Evolutionary conservation across 2,888 invertebrate species (phyloP).

Genomic region (Apotomis turbidana): DNA sequence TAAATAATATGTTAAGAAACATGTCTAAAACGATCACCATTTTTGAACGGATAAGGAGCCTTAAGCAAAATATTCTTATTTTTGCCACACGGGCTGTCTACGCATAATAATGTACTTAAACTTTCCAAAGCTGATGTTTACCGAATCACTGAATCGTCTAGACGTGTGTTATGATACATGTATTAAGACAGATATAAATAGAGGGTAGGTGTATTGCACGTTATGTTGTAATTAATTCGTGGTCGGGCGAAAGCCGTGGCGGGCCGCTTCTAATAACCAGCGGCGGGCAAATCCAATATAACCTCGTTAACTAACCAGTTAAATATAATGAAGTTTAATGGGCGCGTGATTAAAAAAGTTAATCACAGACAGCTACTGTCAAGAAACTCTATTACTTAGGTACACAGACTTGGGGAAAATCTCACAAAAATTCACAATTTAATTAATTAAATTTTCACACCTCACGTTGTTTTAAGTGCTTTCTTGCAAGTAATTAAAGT

Average conservation of each 20-base stretch:
- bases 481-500: too few relatives aligned
- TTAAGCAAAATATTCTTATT: too few relatives aligned
- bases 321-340: conserved; percentile 8
- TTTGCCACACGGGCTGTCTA: too few relatives aligned
- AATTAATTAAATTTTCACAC: not conserved
- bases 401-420: not conserved
- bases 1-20: too few relatives aligned
- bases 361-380: not conserved
- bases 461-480: too few relatives aligned
- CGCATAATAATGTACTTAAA: not conserved
- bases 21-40: too few relatives aligned
- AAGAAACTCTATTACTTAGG: not conserved
- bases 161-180: not conserved
- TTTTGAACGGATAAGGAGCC: too few relatives aligned
- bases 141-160: not conserved
- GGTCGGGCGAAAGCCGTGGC: not conserved
- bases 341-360: not conserved
- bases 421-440: not conserved
- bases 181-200: not conserved
- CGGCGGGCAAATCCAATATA: conserved; percentile 2
- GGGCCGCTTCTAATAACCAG: not conserved
- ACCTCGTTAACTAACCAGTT: conserved; percentile 5
- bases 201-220: not conserved
- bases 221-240: conserved; percentile 1
- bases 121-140: not conserved